Conservation (phyloP, 2,888 invertebrate species). For the Tetragonula carbonaria region DNA sequence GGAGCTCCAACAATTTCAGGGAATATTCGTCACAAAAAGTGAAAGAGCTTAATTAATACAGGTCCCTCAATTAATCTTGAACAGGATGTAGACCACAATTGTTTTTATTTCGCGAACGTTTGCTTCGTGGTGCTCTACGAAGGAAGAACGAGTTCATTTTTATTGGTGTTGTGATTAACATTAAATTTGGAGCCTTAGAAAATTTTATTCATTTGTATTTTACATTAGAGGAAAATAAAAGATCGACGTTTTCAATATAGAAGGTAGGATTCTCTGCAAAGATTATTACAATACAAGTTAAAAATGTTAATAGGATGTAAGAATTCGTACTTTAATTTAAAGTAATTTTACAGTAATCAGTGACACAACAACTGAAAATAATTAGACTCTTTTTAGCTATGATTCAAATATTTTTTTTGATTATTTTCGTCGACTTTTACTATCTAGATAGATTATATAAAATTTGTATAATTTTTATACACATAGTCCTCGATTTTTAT, state of each 20-base stretch:
- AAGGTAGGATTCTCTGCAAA: not conserved
- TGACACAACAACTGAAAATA: no score
- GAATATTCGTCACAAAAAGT: not conserved
- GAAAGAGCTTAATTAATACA: slow-evolving; percentile 17
- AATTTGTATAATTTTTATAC: no score
- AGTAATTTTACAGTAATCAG: no score
- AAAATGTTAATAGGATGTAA: not conserved
- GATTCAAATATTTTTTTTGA: no score
- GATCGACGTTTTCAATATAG: not conserved
- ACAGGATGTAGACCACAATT: not conserved
- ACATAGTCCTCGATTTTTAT: not conserved
- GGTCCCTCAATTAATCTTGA: slow-evolving; percentile 7
- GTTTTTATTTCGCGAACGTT: not conserved
- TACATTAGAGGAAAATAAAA: not conserved
- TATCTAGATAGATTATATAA: no score
- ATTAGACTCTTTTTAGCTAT: no score
- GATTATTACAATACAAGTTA: not conserved
- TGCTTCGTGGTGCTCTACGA: not conserved
- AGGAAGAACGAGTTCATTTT: not conserved
- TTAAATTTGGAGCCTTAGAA: not conserved
- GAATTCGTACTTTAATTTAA: no score
- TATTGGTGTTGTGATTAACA: not conserved
- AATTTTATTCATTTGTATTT: not conserved
- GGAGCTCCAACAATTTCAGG: slow-evolving; percentile 7
- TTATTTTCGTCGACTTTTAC: no score